Conservation (phyloP, 2,113 vertebrate species). For the Trichomycterus rosablanca region DNA sequence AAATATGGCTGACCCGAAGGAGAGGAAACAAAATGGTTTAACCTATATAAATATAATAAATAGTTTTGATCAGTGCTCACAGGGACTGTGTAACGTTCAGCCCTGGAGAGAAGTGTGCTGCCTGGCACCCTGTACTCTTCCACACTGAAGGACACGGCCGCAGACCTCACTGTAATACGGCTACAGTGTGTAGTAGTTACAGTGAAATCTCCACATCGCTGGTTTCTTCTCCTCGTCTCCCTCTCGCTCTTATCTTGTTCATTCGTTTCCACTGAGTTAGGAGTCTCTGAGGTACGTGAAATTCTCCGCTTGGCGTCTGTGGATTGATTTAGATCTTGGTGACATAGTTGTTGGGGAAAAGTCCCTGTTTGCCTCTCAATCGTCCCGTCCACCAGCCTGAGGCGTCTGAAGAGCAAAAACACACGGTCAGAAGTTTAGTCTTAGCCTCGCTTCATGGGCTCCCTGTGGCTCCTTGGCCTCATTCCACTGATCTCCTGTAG, state of each 20-base stretch:
- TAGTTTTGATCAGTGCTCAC: conserved; percentile 77
- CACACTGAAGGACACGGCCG: conserved; percentile 37
- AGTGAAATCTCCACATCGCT: neutral
- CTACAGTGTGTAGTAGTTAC: conserved; percentile 12
- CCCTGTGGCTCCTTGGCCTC: no score
- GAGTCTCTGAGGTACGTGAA: conserved; percentile 33
- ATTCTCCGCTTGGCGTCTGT: conserved; percentile 22
- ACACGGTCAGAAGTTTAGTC: neutral
- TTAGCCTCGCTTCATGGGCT: no score
- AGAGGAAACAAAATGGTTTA: conserved; percentile 56
- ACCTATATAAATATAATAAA: conserved; percentile 98
- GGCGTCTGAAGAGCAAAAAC: conserved; percentile 68
- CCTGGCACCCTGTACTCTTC: conserved; percentile 30
- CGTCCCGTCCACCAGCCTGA: conserved; percentile 97
- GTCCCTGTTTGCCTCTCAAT: conserved; percentile 91
- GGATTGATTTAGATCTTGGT: conserved; percentile 78
- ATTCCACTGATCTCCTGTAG: no score
- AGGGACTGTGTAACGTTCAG: conserved; percentile 49
- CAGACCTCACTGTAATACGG: conserved; percentile 20
- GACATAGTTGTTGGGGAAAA: conserved; percentile 98
- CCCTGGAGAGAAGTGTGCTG: conserved; percentile 49
- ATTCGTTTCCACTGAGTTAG: neutral
- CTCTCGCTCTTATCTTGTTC: conserved; percentile 6
- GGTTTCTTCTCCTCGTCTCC: conserved; percentile 39
- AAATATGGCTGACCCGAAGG: conserved; percentile 55